These are phyloP conservation scores for Sinocyclocheilus rhinocerous DNA, from an alignment of 2,113 vertebrate species.

Conservation along the genomic window DNA sequence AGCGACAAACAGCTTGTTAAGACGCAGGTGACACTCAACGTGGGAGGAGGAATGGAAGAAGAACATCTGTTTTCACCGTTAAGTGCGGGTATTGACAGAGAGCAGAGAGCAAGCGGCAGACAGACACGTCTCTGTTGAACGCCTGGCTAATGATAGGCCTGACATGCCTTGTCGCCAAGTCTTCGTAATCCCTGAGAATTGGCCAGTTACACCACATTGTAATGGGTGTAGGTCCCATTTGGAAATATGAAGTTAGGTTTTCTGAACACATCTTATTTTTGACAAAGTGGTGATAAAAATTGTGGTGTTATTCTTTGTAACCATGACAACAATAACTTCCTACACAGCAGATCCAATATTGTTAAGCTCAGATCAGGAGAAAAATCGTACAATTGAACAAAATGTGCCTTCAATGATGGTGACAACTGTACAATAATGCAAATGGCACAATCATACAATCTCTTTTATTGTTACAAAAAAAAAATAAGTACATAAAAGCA, in stretches of 20 bases:
- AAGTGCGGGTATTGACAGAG: slow-evolving; percentile 52
- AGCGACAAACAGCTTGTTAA: slow-evolving; percentile 50
- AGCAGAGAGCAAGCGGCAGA: slow-evolving; percentile 35
- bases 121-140: slow-evolving; percentile 40
- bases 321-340: slow-evolving; percentile 46
- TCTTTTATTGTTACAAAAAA: slow-evolving; percentile 2
- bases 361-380: neutral
- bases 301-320: slow-evolving; percentile 31
- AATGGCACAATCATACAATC: slow-evolving; percentile 5
- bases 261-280: neutral
- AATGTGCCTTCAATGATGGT: neutral
- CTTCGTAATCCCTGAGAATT: slow-evolving; percentile 2
- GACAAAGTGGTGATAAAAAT: neutral
- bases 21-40: slow-evolving; percentile 36
- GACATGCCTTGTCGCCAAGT: neutral
- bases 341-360: neutral
- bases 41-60: slow-evolving; percentile 38
- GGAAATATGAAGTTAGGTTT: slow-evolving; percentile 5
- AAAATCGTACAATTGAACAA: neutral
- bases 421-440: neutral
- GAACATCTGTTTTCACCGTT: slow-evolving; percentile 57
- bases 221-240: neutral
- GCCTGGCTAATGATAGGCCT: slow-evolving; percentile 47
- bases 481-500: neutral
- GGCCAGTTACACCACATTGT: neutral